Evolutionary conservation across 2,113 vertebrate species (phyloP), one percentile per base, ranked within the genome.

Genomic region (Dissostichus mawsoni): DNA sequence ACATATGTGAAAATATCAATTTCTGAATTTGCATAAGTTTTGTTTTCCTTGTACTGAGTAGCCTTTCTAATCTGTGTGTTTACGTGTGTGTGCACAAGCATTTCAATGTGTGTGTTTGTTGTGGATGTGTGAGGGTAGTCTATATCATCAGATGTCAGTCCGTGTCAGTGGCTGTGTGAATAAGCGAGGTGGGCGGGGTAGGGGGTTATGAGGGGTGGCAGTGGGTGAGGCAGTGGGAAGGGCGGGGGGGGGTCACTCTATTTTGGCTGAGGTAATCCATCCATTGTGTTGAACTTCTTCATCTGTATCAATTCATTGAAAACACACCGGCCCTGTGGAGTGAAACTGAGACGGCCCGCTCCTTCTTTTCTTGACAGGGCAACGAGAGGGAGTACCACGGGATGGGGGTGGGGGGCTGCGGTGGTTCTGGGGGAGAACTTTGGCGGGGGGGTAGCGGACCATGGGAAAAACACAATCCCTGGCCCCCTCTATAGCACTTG

Each of bases 251-350:
- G 74, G 72, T 71, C 84, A 74, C 41, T 86, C 89, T 94, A 87
- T 94, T 94, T 92, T 92, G 92, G 89, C 80, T 83, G 87, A 89
- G 93, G 92, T 95, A 95, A 95, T 96, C 96, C 92, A 89, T 93
- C 94, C 92, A 95, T 95, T 95, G 93, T 93, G 93, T 76, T 90
- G 82, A 90, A 92, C 91, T 93, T 95, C 94, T 96, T 95, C 93
- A 94, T 95, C 94, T 95, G 94, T 95, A 95, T 95, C 93, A 95
- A 91, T 94, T 94, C 94, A 95, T 92, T 91, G 94, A 96, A 93
- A 92, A 94, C 90, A 90, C 89, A 81, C 92, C 91, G 89, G 92
- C 95, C 94, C 93, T 93, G 82, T 84, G 92, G 94, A 95, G 93
- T 96, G 96, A 95, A 95, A 96, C 93, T 93, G 95, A 96, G 95